Percentiles rank a stretch among this genome's conserved stretches.
These are phyloP conservation scores for Odiellus spinosus DNA, from an alignment of 2,888 invertebrate species.

Conservation along the genomic window DNA sequence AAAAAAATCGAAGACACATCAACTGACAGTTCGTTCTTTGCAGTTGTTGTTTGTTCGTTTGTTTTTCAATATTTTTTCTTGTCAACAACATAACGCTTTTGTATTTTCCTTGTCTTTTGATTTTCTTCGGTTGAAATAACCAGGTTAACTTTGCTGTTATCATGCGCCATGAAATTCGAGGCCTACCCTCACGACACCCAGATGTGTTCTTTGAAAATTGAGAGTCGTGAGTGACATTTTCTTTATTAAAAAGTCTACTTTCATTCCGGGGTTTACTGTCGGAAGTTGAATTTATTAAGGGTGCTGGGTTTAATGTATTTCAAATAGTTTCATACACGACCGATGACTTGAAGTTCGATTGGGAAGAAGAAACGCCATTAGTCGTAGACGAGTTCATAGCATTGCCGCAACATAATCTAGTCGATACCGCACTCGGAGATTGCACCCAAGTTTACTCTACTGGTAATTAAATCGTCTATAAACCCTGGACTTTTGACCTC, in stretches of 20 bases:
- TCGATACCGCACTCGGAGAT: conserved; percentile 74
- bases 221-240: conserved; percentile 46
- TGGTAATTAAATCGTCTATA: too few species aligned
- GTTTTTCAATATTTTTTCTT: too few species aligned
- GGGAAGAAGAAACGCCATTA: conserved; percentile 75
- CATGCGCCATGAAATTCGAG: conserved; percentile 88
- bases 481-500: too few species aligned
- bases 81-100: too few species aligned
- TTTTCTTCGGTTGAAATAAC: too few species aligned
- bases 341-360: conserved; percentile 80
- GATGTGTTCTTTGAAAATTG: conserved; percentile 83
- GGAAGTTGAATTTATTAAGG: neutral
- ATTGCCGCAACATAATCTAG: conserved; percentile 69
- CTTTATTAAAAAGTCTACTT: neutral
- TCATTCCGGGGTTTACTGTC: neutral
- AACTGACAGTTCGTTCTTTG: too few species aligned
- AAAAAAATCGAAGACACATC: too few species aligned
- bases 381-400: conserved; percentile 80
- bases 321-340: conserved; percentile 75
- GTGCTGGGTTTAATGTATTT: neutral
- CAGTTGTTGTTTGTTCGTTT: too few species aligned
- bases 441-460: conserved; percentile 84
- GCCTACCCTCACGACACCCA: conserved; percentile 86
- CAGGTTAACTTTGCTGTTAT: conserved; percentile 72
- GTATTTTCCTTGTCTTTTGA: too few species aligned